A percentile compares a stretch with the other conserved stretches of the same genome.
These are phyloP conservation scores for Dolomedes plantarius DNA, from an alignment of 2,888 invertebrate genomes.

Conservation along the genomic window DNA sequence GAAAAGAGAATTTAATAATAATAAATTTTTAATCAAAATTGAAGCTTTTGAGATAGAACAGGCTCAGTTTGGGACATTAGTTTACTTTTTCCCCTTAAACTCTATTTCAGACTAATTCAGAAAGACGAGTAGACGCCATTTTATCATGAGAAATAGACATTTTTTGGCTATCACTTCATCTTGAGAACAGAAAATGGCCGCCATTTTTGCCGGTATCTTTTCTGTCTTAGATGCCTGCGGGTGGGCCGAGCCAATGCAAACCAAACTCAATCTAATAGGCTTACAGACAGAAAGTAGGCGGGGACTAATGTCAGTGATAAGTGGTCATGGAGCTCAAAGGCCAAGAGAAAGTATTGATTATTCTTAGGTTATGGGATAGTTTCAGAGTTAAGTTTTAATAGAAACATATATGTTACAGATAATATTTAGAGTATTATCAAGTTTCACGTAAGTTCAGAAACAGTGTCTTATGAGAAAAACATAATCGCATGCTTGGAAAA, in stretches of 20 bases:
- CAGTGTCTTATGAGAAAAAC: no score
- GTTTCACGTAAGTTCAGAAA: no score
- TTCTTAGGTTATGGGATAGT: conserved; percentile 16
- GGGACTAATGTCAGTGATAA: conserved; percentile 47
- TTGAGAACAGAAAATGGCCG: conserved; percentile 27
- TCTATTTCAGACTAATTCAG: no score
- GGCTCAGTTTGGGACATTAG: no score
- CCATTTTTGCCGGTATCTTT: conserved; percentile 49
- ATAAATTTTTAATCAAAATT: no score
- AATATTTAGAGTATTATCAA: not conserved
- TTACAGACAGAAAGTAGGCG: conserved; percentile 59
- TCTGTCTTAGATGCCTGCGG: not conserved
- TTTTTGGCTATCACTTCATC: conserved; percentile 6
- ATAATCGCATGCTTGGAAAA: no score
- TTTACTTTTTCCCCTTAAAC: no score
- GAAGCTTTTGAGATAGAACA: no score
- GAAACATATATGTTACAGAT: not conserved
- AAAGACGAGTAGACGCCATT: no score
- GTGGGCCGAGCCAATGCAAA: conserved; percentile 47
- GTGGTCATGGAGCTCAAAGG: conserved; percentile 32
- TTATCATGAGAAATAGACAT: not conserved
- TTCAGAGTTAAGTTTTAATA: not conserved
- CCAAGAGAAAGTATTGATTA: conserved; percentile 41
- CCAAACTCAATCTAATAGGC: conserved; percentile 61
- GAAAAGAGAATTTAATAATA: no score